Evolutionary conservation across 2,888 invertebrate species (phyloP), one percentile per base, ranked within the genome.

Genomic region (Amaurobius ferox): DNA sequence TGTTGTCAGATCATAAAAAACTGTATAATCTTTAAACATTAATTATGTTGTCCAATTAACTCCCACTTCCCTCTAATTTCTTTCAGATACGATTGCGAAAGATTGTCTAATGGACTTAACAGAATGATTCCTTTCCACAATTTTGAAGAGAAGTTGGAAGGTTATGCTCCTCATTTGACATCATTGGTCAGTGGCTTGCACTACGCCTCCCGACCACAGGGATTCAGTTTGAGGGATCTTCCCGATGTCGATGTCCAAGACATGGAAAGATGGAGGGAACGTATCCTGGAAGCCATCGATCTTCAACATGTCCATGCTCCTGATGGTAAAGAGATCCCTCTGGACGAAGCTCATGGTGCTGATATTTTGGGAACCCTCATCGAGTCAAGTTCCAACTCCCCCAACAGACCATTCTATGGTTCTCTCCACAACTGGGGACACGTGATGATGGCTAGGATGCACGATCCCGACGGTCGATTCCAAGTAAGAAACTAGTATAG

Each of bases 401-500:
- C 67, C 32, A 88, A 89, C 70, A 86, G 62, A 19, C 89, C 85
- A 29, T 90, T 89, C 86, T 90, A 90, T 78, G 96, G 96, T 0
- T 95, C 95, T 91, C 90, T 96, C 40, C 96, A 97, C 92, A 96
- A 96, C 91, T 93, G 95, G 92, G 96, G 96, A 0, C 96, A 96
- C 90, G 94, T 95, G 3, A 93, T 95, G 90, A 94, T 96, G 88
- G 94, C 95, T 0, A 95, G 94, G 90, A 92, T 94, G 1, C 96
- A 96, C 90, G 96, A 97, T 91, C 96, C 96, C 0, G 95, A 96
- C 91, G 94, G 94, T 90, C 93, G 94, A 81, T 94, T 95, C 90
- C 91, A 94, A 92, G 95, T 95, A 90, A 92, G 92, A 90, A 70
- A 32, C 11, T 0, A n/a, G n/a, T n/a, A n/a, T n/a, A n/a, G n/a